Percentiles rank a stretch among this genome's conserved stretches.
Conservation (phyloP, 2,113 vertebrate species). For the Polyodon spathula region DNA sequence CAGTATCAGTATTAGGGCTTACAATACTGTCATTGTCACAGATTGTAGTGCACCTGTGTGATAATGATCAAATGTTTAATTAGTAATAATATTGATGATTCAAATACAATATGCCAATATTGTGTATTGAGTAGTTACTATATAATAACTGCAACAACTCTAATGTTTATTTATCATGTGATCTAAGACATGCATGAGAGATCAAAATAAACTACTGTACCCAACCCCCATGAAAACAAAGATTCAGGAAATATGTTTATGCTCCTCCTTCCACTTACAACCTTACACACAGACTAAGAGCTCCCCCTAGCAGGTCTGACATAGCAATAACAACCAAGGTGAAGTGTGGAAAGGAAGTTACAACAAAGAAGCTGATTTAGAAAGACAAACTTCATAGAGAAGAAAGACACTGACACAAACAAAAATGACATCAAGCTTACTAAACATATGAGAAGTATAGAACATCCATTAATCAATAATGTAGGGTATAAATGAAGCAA, state of each 20-base stretch:
- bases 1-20: no score
- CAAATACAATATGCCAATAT: slow-evolving; percentile 8
- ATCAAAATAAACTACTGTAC: slow-evolving; percentile 29
- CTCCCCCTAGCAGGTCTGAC: slow-evolving; percentile 59
- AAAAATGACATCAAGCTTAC: no score
- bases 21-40: no score
- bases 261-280: slow-evolving; percentile 32
- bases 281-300: slow-evolving; percentile 53
- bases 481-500: no score
- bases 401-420: no score
- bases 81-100: no score
- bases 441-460: no score
- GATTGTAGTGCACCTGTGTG: no score
- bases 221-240: slow-evolving; percentile 28
- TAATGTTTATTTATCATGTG: slow-evolving; percentile 27
- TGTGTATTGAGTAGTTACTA: slow-evolving; percentile 11
- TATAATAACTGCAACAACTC: slow-evolving; percentile 19
- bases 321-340: slow-evolving; percentile 14
- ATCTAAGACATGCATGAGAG: slow-evolving; percentile 28
- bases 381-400: no score
- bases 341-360: background rate
- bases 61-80: no score
- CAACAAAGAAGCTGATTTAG: background rate
- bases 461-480: no score
- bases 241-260: slow-evolving; percentile 33